Evolutionary conservation across 2,113 vertebrate species (phyloP).

Genomic region (Polypterus bichir): DNA sequence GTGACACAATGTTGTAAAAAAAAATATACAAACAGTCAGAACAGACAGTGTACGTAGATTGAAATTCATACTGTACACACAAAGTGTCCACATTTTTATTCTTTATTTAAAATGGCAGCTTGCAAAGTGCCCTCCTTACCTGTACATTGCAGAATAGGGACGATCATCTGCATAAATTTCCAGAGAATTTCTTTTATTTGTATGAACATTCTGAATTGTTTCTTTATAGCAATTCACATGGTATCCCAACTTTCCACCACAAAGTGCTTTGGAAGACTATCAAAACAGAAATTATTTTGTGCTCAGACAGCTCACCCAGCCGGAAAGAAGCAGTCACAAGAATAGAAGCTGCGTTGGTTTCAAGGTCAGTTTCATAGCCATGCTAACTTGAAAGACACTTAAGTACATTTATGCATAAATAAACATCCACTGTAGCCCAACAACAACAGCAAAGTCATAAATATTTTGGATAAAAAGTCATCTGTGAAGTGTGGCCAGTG

Average conservation of each 20-base stretch:
- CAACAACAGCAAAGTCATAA: constrained; percentile 2
- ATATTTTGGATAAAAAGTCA: constrained; percentile 18
- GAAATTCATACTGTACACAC: no score
- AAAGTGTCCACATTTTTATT: no score
- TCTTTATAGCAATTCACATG: constrained; percentile 22
- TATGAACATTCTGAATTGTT: constrained; percentile 23
- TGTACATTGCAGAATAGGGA: no score
- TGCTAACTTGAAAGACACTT: not conserved
- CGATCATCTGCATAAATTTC: no score
- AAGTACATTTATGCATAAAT: not conserved
- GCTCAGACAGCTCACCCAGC: constrained; percentile 17
- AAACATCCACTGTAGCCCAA: constrained; percentile 1
- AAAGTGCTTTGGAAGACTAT: constrained; percentile 17
- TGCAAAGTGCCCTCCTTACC: no score
- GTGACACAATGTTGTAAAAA: no score
- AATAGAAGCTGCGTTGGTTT: no score
- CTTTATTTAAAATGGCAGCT: no score
- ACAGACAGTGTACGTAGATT: no score
- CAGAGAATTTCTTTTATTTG: constrained; percentile 8
- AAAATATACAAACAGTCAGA: no score
- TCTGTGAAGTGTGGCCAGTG: constrained; percentile 13
- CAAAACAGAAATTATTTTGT: constrained; percentile 17
- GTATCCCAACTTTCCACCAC: constrained; percentile 21
- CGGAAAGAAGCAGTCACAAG: no score
- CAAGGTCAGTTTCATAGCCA: not conserved